Evolutionary conservation across 2,888 invertebrate genomes (phyloP), one percentile per base, ranked within the genome.

Genomic region (Conops quadrifasciatus): DNA sequence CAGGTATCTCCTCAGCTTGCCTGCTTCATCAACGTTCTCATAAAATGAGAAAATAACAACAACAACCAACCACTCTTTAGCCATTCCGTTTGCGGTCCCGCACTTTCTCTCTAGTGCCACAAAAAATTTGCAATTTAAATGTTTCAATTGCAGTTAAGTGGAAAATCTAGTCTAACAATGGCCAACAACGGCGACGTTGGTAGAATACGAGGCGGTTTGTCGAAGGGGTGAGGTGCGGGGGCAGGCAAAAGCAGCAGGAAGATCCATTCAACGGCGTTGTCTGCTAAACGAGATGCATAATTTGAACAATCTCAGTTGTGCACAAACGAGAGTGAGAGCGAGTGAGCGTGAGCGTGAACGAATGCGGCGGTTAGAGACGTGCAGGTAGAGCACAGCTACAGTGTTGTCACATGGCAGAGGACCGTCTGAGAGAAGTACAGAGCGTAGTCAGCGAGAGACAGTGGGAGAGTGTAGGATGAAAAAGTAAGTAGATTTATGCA

Each of bases 101-200:
- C 28, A 49, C 26, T 49, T n/a, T 26, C 4, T 13, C 4, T 7
- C 5, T 11, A 21, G 24, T 24, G 1, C 56, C n/a, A 21, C 15
- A 15, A 51, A 15, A 30, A 53, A 43, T 28, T 53, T 56, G 36
- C 53, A 66, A 66, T 67, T 56, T 56, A 67, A 67, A 67, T 45
- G 36, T 58, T 58, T 45, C 67, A 67, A 67, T 67, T 67, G 67
- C 58, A 58, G 49, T 67, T 67, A 45, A 67, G 58, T 67, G 67
- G 58, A 58, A 67, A 67, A 58, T 24, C 67, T 58, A 43, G 26
- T 26, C 67, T 19, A 51, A 53, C 53, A 53, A 66, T 36, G 66
- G 53, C 66, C 53, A 66, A 36, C 24, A 30, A 65, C 15, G 28
- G n/a, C 15, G 15, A 66, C 28, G 66, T 24, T 16, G 58, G 1